These are phyloP conservation scores for Muscina levida DNA, from an alignment of 2,888 invertebrate genomes.

Conservation along the genomic window DNA sequence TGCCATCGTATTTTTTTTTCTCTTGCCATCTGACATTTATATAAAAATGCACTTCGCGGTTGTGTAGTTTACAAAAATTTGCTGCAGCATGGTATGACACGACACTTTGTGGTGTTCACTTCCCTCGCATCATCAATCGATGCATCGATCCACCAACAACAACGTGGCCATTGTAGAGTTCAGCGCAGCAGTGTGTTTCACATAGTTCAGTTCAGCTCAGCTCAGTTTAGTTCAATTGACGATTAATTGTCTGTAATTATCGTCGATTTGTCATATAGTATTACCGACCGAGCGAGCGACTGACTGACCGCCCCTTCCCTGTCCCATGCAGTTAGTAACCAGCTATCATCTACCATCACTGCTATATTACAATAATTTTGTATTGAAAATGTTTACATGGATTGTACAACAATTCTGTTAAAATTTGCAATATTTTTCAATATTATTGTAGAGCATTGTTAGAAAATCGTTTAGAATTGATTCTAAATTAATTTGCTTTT, in stretches of 20 bases:
- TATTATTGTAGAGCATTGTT: too few relatives aligned
- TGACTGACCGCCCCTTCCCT: too few relatives aligned
- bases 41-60: neutral
- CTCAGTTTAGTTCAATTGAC: conserved; percentile 49
- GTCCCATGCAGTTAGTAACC: too few relatives aligned
- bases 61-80: neutral
- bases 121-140: neutral
- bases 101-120: neutral
- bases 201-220: too few relatives aligned
- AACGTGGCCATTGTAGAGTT: too few relatives aligned
- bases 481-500: too few relatives aligned
- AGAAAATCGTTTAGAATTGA: too few relatives aligned
- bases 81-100: neutral
- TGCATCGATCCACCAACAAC: neutral
- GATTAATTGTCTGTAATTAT: conserved; percentile 55
- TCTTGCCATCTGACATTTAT: neutral
- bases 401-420: too few relatives aligned
- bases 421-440: too few relatives aligned
- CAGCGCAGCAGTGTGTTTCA: neutral
- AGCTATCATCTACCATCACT: neutral
- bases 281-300: neutral
- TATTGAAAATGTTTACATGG: neutral
- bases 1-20: neutral
- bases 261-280: conserved; percentile 11
- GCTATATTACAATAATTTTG: neutral